Conservation (phyloP, 2,113 vertebrate species). For the Perca fluviatilis region DNA sequence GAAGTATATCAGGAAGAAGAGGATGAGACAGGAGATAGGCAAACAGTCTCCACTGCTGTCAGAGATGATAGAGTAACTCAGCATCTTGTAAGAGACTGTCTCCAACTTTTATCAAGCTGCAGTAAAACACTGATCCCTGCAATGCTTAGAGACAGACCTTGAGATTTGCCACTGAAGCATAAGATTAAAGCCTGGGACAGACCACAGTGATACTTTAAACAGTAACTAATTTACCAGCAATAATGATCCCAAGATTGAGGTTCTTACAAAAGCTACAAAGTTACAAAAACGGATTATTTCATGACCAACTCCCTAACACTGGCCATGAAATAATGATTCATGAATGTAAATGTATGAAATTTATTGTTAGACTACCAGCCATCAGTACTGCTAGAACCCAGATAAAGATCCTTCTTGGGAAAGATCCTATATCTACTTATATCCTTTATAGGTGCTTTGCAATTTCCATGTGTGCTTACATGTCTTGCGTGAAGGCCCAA, state of each 20-base stretch:
- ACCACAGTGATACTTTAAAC: not conserved
- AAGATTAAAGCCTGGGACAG: conserved; percentile 33
- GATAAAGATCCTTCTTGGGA: too few species aligned
- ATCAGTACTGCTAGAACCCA: not conserved
- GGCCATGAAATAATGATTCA: not conserved
- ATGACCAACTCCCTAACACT: not conserved
- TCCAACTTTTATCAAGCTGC: conserved; percentile 57
- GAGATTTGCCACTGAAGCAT: not conserved
- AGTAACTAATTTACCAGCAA: not conserved
- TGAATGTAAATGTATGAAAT: not conserved
- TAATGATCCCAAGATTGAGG: not conserved
- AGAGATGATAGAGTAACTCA: conserved; percentile 64
- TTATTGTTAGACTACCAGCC: not conserved
- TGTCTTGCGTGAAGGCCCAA: not conserved
- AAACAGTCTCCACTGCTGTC: conserved; percentile 69
- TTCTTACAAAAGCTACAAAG: too few species aligned
- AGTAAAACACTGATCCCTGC: conserved; percentile 53
- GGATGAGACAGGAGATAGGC: conserved; percentile 62
- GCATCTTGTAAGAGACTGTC: conserved; percentile 49
- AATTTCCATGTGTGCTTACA: not conserved
- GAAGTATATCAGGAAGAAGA: conserved; percentile 50
- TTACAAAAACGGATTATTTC: not conserved
- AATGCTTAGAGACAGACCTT: conserved; percentile 21
- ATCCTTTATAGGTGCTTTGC: not conserved
- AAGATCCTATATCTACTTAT: not conserved